Conservation (phyloP, 2,888 invertebrate genomes). For the Rhamnusium bicolor region DNA sequence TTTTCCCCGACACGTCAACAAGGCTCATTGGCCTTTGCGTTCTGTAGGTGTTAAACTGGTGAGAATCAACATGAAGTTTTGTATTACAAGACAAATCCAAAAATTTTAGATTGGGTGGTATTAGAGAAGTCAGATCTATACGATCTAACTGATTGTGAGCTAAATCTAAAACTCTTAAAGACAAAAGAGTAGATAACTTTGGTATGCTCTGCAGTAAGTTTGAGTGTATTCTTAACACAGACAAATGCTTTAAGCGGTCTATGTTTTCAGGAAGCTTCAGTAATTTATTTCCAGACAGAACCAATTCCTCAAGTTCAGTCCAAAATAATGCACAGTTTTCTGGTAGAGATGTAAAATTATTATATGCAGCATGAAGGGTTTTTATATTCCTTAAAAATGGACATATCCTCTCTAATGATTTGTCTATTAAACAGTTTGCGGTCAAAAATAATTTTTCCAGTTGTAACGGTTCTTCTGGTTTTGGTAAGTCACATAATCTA, state of each 20-base stretch:
- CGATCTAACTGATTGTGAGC: conserved; percentile 89
- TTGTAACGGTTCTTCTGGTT: conserved; percentile 73
- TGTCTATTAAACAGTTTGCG: conserved; percentile 84
- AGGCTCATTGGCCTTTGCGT: conserved; percentile 87
- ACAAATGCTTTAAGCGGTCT: conserved; percentile 80
- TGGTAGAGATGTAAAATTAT: conserved; percentile 82
- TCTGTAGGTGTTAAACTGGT: conserved; percentile 85
- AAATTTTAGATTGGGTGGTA: conserved; percentile 88
- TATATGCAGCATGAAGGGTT: conserved; percentile 85
- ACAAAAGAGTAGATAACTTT: conserved; percentile 81
- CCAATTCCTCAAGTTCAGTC: conserved; percentile 86
- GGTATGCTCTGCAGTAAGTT: conserved; percentile 85
- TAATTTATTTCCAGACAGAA: conserved; percentile 87
- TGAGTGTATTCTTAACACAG: conserved; percentile 86
- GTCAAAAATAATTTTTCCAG: conserved; percentile 82
- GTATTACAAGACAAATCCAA: conserved; percentile 89
- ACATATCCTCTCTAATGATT: conserved; percentile 74
- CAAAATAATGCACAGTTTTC: conserved; percentile 84
- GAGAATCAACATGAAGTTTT: conserved; percentile 86
- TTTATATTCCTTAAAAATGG: conserved; percentile 78
- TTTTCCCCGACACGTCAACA: conserved; percentile 88
- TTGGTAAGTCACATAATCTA: conserved; percentile 80
- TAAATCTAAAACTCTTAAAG: conserved; percentile 85
- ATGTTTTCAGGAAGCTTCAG: conserved; percentile 84
- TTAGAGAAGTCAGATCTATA: conserved; percentile 82